Evolutionary conservation across 2,888 invertebrate species (phyloP).

Genomic region (Acronicta leporina): DNA sequence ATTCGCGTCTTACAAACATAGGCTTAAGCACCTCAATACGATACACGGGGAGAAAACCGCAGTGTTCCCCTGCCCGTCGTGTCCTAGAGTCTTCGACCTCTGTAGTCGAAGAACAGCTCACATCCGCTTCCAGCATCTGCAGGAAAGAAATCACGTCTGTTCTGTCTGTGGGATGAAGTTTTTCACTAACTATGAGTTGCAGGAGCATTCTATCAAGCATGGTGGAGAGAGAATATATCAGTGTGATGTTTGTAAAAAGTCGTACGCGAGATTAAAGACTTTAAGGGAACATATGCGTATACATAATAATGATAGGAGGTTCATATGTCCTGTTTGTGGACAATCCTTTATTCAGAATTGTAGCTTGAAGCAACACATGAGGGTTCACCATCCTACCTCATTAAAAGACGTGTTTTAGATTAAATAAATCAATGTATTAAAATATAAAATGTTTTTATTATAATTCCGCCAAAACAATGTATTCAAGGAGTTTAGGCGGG

Average conservation of each 20-base stretch:
- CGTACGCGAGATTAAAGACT: constrained; percentile 83
- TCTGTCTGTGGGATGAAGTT: constrained; percentile 87
- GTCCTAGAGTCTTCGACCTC: constrained; percentile 80
- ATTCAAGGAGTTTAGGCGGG: no score
- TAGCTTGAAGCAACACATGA: constrained; percentile 80
- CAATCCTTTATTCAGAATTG: constrained; percentile 84
- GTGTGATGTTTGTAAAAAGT: constrained; percentile 87
- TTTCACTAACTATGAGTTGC: constrained; percentile 87
- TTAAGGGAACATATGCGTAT: constrained; percentile 84
- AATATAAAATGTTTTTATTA: no score
- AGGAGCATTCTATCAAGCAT: constrained; percentile 88
- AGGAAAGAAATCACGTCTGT: constrained; percentile 85
- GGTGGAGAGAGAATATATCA: constrained; percentile 87
- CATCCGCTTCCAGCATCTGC: constrained; percentile 80
- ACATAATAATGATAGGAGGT: constrained; percentile 81
- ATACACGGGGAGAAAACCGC: constrained; percentile 82
- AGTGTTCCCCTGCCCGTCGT: constrained; percentile 79
- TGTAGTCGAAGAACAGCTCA: constrained; percentile 82
- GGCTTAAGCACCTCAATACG: constrained; percentile 78
- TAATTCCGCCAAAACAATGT: no score
- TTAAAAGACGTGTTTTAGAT: constrained; percentile 63
- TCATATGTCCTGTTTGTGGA: constrained; percentile 80
- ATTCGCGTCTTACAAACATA: constrained; percentile 80
- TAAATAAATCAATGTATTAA: constrained; percentile 23
- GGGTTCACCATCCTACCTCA: constrained; percentile 82